phyloP scores from a whole-genome alignment of 2,888 invertebrate species.

The Sylvicola cinctus region DNA sequence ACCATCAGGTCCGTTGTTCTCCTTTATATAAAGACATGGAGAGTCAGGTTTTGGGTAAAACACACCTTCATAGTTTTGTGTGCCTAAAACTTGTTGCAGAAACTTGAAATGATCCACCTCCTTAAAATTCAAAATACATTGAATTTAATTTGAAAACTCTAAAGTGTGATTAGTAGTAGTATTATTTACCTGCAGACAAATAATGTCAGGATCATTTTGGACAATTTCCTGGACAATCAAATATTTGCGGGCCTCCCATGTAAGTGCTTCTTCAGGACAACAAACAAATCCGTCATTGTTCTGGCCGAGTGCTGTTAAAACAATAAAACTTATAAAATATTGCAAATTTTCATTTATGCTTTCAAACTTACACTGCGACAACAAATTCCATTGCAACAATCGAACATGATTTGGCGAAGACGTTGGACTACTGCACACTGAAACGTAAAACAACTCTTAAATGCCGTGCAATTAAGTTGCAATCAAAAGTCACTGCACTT shows the following conservation, averaged over 20 bases:
- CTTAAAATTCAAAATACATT: conserved; percentile 25
- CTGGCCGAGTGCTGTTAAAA: conserved; percentile 39
- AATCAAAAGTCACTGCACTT: background rate
- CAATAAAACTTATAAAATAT: conserved; percentile 7
- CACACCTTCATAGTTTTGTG: conserved; percentile 43
- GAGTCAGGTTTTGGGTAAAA: conserved; percentile 61
- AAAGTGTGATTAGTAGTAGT: conserved; percentile 7
- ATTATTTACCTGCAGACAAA: conserved; percentile 41
- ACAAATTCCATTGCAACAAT: conserved; percentile 48
- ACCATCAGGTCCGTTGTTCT: conserved; percentile 58
- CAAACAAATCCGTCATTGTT: conserved; percentile 49
- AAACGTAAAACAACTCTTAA: conserved; percentile 9
- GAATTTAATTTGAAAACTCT: too few relatives aligned
- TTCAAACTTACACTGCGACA: conserved; percentile 41
- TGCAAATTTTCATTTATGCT: background rate
- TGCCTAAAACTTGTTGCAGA: conserved; percentile 35
- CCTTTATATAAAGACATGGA: conserved; percentile 47
- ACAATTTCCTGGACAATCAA: conserved; percentile 50
- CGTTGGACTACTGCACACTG: conserved; percentile 28
- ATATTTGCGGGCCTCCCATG: conserved; percentile 44
- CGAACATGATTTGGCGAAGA: conserved; percentile 29
- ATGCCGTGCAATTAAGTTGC: conserved; percentile 6
- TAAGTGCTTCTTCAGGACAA: conserved; percentile 46
- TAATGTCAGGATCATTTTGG: conserved; percentile 41
- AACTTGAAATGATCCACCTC: conserved; percentile 60